A percentile compares a stretch with the other conserved stretches of the same genome.
Conservation (phyloP, 2,113 vertebrate species). For the Pollachius pollachius region DNA sequence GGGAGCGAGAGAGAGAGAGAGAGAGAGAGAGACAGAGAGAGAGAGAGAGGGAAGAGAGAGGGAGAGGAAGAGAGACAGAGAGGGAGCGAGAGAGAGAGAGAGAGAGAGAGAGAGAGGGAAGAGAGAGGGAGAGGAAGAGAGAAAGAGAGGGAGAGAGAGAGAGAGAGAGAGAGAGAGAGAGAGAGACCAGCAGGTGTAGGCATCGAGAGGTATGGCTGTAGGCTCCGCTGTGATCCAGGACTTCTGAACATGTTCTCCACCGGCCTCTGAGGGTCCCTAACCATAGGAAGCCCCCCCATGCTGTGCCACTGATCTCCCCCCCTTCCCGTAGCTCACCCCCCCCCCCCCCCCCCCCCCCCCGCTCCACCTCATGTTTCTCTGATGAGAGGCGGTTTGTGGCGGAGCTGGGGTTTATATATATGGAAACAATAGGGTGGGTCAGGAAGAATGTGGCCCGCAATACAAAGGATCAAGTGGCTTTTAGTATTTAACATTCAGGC, state of each 20-base stretch:
- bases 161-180: not conserved
- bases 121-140: too few relatives aligned
- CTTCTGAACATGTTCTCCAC: constrained; percentile 59
- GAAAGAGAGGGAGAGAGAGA: too few relatives aligned
- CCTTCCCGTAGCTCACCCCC: not conserved
- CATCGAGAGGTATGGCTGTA: constrained; percentile 46
- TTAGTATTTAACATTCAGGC: not conserved
- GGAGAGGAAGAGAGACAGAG: not conserved
- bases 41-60: not conserved
- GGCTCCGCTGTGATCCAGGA: constrained; percentile 61
- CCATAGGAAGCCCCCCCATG: constrained; percentile 56
- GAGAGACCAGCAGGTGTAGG: constrained; percentile 48
- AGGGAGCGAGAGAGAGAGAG: not conserved
- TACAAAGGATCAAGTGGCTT: too few relatives aligned
- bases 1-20: not conserved
- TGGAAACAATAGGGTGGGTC: not conserved
- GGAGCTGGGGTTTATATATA: not conserved
- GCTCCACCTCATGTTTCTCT: constrained; percentile 11
- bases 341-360: too few relatives aligned
- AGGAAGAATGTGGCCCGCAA: not conserved
- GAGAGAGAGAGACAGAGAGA: too few relatives aligned
- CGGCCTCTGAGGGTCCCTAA: constrained; percentile 56
- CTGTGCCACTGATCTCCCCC: constrained; percentile 50
- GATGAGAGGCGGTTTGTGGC: constrained; percentile 16
- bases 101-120: not conserved